Base-by-base conservation (phyloP, 2,113 vertebrate genomes). In the Aptenodytes patagonicus region DNA sequence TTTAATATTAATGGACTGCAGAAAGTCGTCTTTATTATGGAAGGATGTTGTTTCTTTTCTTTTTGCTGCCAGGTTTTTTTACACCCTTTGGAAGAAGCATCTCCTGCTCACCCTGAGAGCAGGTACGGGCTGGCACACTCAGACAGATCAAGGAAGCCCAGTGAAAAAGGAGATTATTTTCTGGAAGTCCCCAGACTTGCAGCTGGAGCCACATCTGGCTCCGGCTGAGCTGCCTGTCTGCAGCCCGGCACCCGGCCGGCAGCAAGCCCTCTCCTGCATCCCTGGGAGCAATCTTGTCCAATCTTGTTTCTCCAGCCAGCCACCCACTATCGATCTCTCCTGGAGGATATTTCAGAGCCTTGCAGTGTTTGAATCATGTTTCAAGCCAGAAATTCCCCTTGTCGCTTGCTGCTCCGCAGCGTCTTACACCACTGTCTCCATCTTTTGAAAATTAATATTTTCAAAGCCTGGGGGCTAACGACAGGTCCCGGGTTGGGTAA, bases 381-480 rank as follows among this genome's bases (percentile, higher is more conserved):
- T 34, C 62, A 34, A 70, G 62, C 2, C 82, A 77, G 76, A 89
- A 86, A 69, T 77, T 61, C 54, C 86, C 85, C 9, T 1, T 2
- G 0, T 2, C 0, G 0, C 58, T 62, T 1, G 1, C 24, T 26
- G 54, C 8, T 54, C 25, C 5, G 26, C 78, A 21, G 19, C 7
- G 1, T 22, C 54, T 46, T 7, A 40, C 9, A 14, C 55, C 16
- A 0, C 15, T 5, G 18, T 14, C 78, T 57, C 55, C 20, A 13
- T 11, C 32, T 64, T 25, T 7, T 1, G 28, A 57, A 69, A 84
- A 85, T 5, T 2, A 24, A 18, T 1, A 13, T 51, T 69, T 13
- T 18, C 55, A 61, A 14, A 70, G 40, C 55, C 34, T 36, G 32
- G 11, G 18, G 13, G 28, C 1, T 55, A 21, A 5, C 0, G 31